Conservation (phyloP, 2,888 invertebrate genomes). For the Tetropium fuscum region DNA sequence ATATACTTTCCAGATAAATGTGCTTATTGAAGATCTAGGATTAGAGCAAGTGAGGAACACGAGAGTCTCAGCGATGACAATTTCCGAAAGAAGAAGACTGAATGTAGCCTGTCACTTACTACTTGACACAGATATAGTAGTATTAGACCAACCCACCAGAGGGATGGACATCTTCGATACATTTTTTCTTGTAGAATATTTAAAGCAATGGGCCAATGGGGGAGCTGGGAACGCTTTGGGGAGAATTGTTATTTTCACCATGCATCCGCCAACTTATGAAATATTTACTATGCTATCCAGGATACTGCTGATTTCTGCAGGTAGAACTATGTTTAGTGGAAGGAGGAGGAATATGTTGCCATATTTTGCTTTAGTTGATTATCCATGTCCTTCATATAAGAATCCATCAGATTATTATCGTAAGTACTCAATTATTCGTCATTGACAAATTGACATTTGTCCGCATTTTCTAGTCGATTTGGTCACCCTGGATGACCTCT, state of each 20-base stretch:
- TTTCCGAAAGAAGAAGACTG: conserved; percentile 87
- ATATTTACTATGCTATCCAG: conserved; percentile 94
- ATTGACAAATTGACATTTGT: neutral
- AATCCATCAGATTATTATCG: conserved; percentile 97
- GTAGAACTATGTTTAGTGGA: conserved; percentile 92
- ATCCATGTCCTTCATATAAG: conserved; percentile 96
- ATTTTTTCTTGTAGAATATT: conserved; percentile 93
- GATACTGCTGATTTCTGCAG: conserved; percentile 88
- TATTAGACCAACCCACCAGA: conserved; percentile 89
- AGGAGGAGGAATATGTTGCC: conserved; percentile 90
- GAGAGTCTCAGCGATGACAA: conserved; percentile 85
- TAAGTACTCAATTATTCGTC: conserved; percentile 67
- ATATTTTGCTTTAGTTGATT: conserved; percentile 89
- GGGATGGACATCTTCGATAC: conserved; percentile 95
- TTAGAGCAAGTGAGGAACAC: conserved; percentile 90
- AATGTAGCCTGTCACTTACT: conserved; percentile 91
- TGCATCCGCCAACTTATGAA: conserved; percentile 95
- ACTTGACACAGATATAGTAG: conserved; percentile 86
- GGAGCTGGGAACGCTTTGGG: conserved; percentile 68
- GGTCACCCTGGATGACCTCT: conserved; percentile 92
- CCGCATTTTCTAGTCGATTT: conserved; percentile 80
- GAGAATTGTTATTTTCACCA: conserved; percentile 88
- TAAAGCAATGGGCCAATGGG: conserved; percentile 87
- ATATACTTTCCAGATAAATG: conserved; percentile 76
- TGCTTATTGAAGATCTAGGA: conserved; percentile 91